Conservation (phyloP, 2,113 vertebrate genomes). For the Rhegmatorhina hoffmannsi region DNA sequence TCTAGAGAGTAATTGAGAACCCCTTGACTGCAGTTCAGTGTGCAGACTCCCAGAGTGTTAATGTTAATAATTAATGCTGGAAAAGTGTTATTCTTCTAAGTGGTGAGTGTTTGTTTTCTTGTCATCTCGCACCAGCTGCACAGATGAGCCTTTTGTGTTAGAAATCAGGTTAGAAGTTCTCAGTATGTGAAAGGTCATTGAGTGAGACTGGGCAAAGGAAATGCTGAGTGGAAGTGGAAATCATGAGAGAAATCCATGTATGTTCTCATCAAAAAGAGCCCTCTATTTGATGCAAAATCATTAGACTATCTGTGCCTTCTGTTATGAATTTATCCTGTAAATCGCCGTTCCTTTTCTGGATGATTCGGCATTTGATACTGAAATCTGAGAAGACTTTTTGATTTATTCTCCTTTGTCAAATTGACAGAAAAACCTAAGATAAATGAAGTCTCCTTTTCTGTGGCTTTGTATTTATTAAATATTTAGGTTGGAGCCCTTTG, state of each 20-base stretch:
- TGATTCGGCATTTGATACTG: not conserved
- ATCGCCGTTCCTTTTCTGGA: not conserved
- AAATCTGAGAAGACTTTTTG: not conserved
- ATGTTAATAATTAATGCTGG: constrained; percentile 27
- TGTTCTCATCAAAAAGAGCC: not conserved
- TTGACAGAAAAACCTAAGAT: accelerated
- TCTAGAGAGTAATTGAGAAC: not conserved
- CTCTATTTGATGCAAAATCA: not conserved
- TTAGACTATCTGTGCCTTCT: not conserved
- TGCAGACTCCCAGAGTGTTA: not conserved
- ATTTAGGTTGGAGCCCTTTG: not conserved
- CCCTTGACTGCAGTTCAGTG: not conserved
- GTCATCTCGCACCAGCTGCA: not conserved
- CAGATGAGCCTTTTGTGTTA: not conserved
- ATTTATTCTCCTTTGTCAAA: not conserved
- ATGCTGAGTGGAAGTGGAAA: not conserved
- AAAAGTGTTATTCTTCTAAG: constrained; percentile 5
- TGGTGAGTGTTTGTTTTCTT: not conserved
- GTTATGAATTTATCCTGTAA: not conserved
- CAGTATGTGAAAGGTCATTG: not conserved
- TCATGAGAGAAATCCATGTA: not conserved
- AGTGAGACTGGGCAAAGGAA: not conserved
- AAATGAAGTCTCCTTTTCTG: not conserved
- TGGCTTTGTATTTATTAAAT: constrained; percentile 1
- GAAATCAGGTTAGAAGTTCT: not conserved